These are phyloP conservation scores for Meliscaeva auricollis DNA, from an alignment of 2,888 invertebrate species.

Conservation along the genomic window DNA sequence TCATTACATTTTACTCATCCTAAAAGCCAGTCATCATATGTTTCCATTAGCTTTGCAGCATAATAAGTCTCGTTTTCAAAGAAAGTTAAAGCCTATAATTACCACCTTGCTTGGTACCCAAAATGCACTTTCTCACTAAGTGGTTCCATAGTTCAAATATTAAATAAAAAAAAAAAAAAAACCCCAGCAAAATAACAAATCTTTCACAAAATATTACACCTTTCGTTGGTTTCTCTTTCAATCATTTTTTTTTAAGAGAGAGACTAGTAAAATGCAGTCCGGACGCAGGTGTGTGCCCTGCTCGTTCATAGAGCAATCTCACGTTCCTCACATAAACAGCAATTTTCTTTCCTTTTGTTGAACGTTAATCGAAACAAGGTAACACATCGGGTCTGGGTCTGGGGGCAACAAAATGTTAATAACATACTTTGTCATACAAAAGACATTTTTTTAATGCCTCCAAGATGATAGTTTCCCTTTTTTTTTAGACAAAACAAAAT, in stretches of 20 bases:
- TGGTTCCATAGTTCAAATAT: slow-evolving; percentile 33
- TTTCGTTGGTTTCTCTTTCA: slow-evolving; percentile 54
- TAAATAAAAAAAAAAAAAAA: slow-evolving; percentile 12
- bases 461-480: slow-evolving; percentile 59
- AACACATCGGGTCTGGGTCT: slow-evolving; percentile 22
- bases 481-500: slow-evolving; percentile 7
- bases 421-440: slow-evolving; percentile 46
- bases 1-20: background rate
- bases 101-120: slow-evolving; percentile 22
- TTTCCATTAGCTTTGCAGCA: background rate
- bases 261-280: slow-evolving; percentile 3
- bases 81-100: slow-evolving; percentile 23
- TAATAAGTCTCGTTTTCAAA: slow-evolving; percentile 1
- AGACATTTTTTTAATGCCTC: slow-evolving; percentile 24
- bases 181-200: slow-evolving; percentile 14
- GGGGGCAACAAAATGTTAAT: slow-evolving; percentile 40
- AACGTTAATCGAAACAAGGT: slow-evolving; percentile 46
- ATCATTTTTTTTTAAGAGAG: background rate
- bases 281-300: slow-evolving; percentile 45
- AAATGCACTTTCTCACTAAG: slow-evolving; percentile 37
- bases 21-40: background rate
- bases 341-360: slow-evolving; percentile 46
- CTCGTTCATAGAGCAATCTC: slow-evolving; percentile 13
- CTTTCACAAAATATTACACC: slow-evolving; percentile 35
- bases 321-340: slow-evolving; percentile 35